Conservation (phyloP, 2,113 vertebrate genomes). For the Triplophysa dalaica region DNA sequence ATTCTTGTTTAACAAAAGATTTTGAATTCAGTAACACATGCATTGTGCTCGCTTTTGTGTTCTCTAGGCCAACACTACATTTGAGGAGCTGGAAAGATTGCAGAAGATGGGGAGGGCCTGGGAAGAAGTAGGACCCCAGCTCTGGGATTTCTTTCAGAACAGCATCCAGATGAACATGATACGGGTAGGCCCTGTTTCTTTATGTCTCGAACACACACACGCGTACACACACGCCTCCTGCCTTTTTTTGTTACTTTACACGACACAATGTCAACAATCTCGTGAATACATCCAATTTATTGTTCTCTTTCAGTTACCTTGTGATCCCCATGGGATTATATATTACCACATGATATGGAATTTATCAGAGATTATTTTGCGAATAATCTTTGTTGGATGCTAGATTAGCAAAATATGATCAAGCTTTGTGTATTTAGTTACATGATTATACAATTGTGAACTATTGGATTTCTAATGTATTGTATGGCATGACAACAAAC, state of each 20-base stretch:
- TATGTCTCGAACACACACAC: neutral
- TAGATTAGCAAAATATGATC: neutral
- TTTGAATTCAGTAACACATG: neutral
- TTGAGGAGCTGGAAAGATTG: slow-evolving; percentile 87
- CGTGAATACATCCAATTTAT: neutral
- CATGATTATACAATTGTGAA: neutral
- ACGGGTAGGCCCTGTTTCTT: slow-evolving; percentile 74
- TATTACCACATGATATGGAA: neutral
- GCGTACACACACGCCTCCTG: no score
- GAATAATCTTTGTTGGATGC: neutral
- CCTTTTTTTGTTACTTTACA: slow-evolving; percentile 1
- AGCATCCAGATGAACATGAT: slow-evolving; percentile 92
- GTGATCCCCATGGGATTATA: neutral
- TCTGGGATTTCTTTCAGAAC: slow-evolving; percentile 88
- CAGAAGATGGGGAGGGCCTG: slow-evolving; percentile 82
- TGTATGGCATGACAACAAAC: no score
- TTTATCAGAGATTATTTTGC: neutral
- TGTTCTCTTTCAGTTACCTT: neutral
- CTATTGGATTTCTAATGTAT: no score
- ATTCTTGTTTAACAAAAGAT: neutral
- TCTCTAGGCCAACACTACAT: slow-evolving; percentile 90
- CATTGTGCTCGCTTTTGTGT: slow-evolving; percentile 44
- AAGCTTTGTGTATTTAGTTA: neutral
- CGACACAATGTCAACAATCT: neutral
- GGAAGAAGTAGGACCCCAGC: slow-evolving; percentile 90